Conservation (phyloP, 1,140 invertebrate genomes). For the Papilio xuthus region DNA sequence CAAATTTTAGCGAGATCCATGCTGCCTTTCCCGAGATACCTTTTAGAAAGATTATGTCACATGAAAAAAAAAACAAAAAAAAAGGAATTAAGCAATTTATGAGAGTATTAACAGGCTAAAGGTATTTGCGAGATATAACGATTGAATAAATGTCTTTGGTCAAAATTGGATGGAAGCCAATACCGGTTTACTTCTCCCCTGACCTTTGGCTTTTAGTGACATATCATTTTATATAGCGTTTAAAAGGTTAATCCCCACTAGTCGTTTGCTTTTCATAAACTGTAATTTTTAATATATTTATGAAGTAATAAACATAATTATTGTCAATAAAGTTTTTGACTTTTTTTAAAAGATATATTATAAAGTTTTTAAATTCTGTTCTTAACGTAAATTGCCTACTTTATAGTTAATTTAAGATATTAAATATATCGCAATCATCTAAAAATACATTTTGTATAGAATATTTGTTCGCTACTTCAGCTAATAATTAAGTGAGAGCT, state of each 20-base stretch:
- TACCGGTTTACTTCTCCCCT: not conserved
- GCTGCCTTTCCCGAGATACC: too few relatives aligned
- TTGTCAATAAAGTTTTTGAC: not conserved
- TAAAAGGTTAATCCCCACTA: not conserved
- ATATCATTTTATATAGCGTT: not conserved
- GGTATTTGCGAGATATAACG: not conserved
- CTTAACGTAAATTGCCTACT: too few relatives aligned
- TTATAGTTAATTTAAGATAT: too few relatives aligned
- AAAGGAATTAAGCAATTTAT: not conserved
- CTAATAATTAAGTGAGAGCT: not conserved
- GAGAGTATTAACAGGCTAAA: not conserved
- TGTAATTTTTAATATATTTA: not conserved
- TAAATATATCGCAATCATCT: too few relatives aligned
- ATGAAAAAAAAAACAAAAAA: not conserved
- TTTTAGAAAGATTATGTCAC: too few relatives aligned
- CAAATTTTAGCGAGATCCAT: too few relatives aligned
- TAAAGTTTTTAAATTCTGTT: too few relatives aligned
- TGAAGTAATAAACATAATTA: not conserved
- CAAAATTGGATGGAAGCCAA: constrained; percentile 1
- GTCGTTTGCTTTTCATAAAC: not conserved
- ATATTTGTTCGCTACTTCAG: not conserved
- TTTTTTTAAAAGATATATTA: too few relatives aligned
- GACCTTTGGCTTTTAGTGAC: not conserved
- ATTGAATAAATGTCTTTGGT: not conserved
- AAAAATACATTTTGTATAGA: too few relatives aligned